Evolutionary conservation across 2,888 invertebrate genomes (phyloP).

Genomic region (Metalampra italica): DNA sequence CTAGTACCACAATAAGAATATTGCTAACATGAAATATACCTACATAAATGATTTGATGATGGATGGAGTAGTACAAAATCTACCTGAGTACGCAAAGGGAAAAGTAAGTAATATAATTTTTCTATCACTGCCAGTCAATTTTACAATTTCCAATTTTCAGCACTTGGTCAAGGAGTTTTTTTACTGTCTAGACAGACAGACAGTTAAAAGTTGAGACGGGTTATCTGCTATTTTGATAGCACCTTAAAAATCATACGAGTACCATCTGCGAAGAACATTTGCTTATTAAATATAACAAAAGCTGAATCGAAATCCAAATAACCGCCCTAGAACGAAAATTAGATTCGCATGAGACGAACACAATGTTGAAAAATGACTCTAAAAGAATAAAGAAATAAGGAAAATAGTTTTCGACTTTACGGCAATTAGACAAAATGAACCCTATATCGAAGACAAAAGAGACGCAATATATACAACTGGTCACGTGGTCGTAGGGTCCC

Average conservation of each 20-base stretch:
- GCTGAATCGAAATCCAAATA: slow-evolving; percentile 46
- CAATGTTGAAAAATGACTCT: slow-evolving; percentile 53
- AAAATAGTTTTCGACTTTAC: slow-evolving; percentile 66
- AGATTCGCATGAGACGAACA: slow-evolving; percentile 62
- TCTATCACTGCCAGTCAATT: no score
- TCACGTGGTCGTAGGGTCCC: slow-evolving; percentile 55
- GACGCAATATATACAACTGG: slow-evolving; percentile 66
- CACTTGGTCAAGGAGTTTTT: slow-evolving; percentile 12
- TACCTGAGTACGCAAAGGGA: no score
- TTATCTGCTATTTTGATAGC: no score
- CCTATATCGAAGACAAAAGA: slow-evolving; percentile 65
- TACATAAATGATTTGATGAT: no score
- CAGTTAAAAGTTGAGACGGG: no score
- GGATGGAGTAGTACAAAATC: no score
- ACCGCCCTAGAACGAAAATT: slow-evolving; percentile 56
- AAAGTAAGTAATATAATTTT: no score
- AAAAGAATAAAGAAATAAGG: slow-evolving; percentile 56
- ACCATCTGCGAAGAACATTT: slow-evolving; percentile 45
- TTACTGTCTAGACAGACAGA: no score
- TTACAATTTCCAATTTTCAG: no score
- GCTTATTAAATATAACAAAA: slow-evolving; percentile 51
- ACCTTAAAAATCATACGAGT: neutral
- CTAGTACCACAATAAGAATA: no score
- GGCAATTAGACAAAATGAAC: slow-evolving; percentile 67
- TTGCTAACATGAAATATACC: no score